Evolutionary conservation across 2,797 vertebrate species (phyloP).

Genomic region (Fistularia tabacaria): DNA sequence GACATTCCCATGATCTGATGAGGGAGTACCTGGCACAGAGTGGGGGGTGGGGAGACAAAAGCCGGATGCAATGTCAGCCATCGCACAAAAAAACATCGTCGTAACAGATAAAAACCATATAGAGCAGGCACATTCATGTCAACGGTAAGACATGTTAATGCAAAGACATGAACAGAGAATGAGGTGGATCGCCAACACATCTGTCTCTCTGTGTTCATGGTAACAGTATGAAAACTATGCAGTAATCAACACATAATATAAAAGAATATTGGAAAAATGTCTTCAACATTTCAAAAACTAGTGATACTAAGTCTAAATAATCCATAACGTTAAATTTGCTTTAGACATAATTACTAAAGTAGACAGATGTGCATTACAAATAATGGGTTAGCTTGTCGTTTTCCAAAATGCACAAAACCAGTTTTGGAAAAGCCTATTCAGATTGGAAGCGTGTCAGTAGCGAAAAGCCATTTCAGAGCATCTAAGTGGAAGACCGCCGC

Average conservation of each 20-base stretch:
- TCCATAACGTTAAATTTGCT: background rate
- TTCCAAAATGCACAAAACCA: constrained; percentile 26
- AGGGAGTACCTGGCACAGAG: constrained; percentile 10
- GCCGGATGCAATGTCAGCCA: constrained; percentile 65
- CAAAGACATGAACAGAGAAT: constrained; percentile 33
- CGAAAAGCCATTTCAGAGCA: constrained; percentile 1
- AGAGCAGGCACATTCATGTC: constrained; percentile 53
- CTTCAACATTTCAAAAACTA: too few relatives aligned
- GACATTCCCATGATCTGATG: constrained; percentile 33
- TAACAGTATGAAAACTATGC: constrained; percentile 17
- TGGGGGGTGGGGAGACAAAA: constrained; percentile 35
- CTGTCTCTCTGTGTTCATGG: constrained; percentile 21
- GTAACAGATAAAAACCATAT: constrained; percentile 9
- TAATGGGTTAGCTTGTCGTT: constrained; percentile 5
- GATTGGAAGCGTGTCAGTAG: constrained; percentile 1
- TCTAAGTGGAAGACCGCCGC: constrained; percentile 1
- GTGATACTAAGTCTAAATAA: background rate
- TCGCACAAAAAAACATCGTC: constrained; percentile 25
- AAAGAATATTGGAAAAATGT: too few relatives aligned
- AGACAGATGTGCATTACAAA: constrained; percentile 14
- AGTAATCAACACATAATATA: background rate
- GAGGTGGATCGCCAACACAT: constrained; percentile 29
- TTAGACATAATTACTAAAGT: background rate
- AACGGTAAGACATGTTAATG: constrained; percentile 28
- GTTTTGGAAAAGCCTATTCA: constrained; percentile 16